A percentile compares a stretch with the other conserved stretches of the same genome.
Evolutionary conservation across 2,113 vertebrate genomes (phyloP).

Genomic region (Scytalopus superciliaris): DNA sequence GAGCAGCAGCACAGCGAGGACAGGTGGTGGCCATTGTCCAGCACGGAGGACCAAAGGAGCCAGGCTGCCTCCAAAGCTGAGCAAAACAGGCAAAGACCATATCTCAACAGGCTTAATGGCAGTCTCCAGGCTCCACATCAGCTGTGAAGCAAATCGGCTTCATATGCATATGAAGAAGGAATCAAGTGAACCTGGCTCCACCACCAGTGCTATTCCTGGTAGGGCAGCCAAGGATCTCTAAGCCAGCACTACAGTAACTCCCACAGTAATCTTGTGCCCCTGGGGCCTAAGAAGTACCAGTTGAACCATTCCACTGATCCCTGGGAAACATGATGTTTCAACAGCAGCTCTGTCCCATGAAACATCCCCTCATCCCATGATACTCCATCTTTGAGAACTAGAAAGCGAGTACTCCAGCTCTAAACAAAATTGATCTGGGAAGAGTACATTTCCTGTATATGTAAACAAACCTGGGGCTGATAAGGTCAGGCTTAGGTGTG

Average conservation of each 20-base stretch:
- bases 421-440: not conserved
- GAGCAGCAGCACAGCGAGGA: not conserved
- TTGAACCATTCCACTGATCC: not conserved
- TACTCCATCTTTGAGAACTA: fast-evolving
- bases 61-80: not conserved
- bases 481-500: not conserved
- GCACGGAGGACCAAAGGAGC: fast-evolving
- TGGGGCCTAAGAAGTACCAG: not conserved
- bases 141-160: not conserved
- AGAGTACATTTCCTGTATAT: fast-evolving
- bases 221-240: not conserved
- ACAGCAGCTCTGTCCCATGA: fast-evolving
- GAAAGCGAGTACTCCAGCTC: not conserved
- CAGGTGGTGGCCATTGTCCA: not conserved
- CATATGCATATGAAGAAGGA: not conserved
- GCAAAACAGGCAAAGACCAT: fast-evolving
- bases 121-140: fast-evolving
- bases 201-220: fast-evolving
- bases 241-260: fast-evolving
- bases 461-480: not conserved
- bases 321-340: not conserved
- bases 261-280: fast-evolving
- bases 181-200: not conserved
- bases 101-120: not conserved
- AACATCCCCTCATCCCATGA: fast-evolving